A percentile compares a stretch with the other conserved stretches of the same genome.
Conservation (phyloP, 2,888 invertebrate species). For the Chaetogeoica ovagalla region DNA sequence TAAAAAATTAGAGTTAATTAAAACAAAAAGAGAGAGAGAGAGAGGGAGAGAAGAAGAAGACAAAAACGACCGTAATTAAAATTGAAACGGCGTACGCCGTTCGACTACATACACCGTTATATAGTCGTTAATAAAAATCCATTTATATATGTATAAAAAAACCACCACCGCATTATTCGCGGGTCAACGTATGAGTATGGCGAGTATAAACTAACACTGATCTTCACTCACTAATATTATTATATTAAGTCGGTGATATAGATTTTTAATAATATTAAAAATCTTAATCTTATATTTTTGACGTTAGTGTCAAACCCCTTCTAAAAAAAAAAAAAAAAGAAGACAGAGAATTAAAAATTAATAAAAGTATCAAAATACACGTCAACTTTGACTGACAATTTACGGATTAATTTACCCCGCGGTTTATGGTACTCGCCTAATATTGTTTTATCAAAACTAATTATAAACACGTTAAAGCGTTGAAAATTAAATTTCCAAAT, state of each 20-base stretch:
- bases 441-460: neutral
- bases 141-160: too few relatives aligned
- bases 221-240: too few relatives aligned
- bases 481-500: conserved; percentile 28
- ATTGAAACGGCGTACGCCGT: neutral
- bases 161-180: too few relatives aligned
- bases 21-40: too few relatives aligned
- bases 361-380: neutral
- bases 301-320: neutral
- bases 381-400: conserved; percentile 12
- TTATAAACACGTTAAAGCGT: neutral
- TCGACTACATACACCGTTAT: too few relatives aligned
- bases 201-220: too few relatives aligned
- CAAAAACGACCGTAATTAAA: conserved; percentile 25
- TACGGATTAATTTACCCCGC: conserved; percentile 8
- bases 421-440: neutral
- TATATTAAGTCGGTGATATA: too few relatives aligned
- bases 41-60: neutral
- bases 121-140: too few relatives aligned
- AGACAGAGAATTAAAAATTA: neutral
- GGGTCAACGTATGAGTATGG: too few relatives aligned
- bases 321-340: too few relatives aligned
- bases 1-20: conserved; percentile 26
- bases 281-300: too few relatives aligned
- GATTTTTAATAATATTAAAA: neutral